Conservation (phyloP, 2,113 vertebrate species). For the Acinonyx jubatus region DNA sequence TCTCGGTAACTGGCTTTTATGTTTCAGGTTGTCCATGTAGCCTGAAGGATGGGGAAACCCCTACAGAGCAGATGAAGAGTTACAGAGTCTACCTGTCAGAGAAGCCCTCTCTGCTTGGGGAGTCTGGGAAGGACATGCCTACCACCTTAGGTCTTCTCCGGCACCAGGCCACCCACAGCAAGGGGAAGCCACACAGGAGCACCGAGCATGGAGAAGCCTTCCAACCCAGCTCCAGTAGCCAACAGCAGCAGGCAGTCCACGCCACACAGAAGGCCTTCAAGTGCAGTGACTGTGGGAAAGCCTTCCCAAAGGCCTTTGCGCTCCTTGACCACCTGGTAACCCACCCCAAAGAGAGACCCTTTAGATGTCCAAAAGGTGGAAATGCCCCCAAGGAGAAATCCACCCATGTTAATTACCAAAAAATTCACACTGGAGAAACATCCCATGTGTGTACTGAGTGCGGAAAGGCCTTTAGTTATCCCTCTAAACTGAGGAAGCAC, state of each 20-base stretch:
- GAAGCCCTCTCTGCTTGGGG: not conserved
- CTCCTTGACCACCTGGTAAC: conserved; percentile 23
- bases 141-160: not conserved
- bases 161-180: not conserved
- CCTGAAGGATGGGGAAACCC: not conserved
- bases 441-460: not conserved
- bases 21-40: conserved; percentile 6
- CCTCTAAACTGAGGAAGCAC: conserved; percentile 42
- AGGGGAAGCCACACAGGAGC: not conserved
- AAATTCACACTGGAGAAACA: not conserved
- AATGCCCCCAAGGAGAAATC: not conserved
- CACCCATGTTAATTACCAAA: not conserved
- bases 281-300: not conserved
- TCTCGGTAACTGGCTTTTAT: not conserved
- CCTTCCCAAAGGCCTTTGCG: not conserved
- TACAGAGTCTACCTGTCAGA: not conserved
- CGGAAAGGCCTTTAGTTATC: conserved; percentile 53
- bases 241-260: not conserved
- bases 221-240: fast-evolving
- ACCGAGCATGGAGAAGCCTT: fast-evolving
- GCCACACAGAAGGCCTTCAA: not conserved
- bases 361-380: not conserved
- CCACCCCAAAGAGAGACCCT: not conserved
- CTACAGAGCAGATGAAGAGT: not conserved
- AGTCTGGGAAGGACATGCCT: not conserved